Evolutionary conservation across 2,888 invertebrate genomes (phyloP).

Genomic region (Spicauda simplicius): DNA sequence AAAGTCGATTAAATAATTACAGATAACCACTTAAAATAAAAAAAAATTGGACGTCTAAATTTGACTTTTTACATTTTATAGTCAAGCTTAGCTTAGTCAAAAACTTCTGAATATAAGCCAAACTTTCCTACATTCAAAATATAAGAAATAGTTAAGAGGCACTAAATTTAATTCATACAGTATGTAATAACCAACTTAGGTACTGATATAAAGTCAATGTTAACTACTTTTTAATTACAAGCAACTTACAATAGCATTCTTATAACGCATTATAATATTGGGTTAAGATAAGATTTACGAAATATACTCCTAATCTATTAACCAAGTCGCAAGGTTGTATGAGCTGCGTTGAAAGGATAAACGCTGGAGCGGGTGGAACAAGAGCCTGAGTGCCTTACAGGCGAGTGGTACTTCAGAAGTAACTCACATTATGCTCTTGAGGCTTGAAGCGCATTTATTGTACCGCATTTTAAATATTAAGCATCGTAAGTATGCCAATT

Average conservation of each 20-base stretch:
- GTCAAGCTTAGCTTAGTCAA: too few species aligned
- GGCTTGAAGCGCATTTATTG: conserved; percentile 21
- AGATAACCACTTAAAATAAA: too few species aligned
- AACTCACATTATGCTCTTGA: conserved; percentile 26
- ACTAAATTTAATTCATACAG: too few species aligned
- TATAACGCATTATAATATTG: conserved; percentile 2
- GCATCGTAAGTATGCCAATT: not conserved
- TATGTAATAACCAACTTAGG: too few species aligned
- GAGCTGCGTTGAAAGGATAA: conserved; percentile 9
- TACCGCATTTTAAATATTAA: not conserved
- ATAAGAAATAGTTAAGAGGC: too few species aligned
- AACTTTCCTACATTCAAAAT: too few species aligned
- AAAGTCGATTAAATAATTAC: too few species aligned
- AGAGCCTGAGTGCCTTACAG: conserved; percentile 22
- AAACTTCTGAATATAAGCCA: too few species aligned
- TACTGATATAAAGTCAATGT: not conserved
- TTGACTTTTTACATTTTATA: too few species aligned
- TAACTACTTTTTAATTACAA: not conserved
- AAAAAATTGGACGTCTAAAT: too few species aligned
- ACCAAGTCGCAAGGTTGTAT: conserved; percentile 10
- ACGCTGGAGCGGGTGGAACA: conserved; percentile 19
- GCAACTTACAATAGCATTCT: not conserved
- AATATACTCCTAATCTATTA: not conserved
- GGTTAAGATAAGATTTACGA: not conserved
- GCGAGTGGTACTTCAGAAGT: conserved; percentile 23